Conservation (phyloP, 1,140 invertebrate genomes). For the Drosophila azteca region DNA sequence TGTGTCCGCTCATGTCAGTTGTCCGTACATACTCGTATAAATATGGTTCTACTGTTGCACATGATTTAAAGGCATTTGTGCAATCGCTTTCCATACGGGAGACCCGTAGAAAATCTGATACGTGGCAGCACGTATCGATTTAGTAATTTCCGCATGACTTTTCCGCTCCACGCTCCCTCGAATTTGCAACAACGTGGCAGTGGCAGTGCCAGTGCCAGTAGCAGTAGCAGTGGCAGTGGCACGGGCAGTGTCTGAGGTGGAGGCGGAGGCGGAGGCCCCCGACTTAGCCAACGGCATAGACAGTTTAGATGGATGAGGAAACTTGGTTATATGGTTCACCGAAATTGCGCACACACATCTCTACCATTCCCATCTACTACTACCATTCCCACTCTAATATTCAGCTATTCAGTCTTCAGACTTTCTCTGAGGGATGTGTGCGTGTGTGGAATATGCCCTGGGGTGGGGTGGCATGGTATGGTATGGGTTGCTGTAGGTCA, state of each 20-base stretch:
- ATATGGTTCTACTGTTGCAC: constrained; percentile 23
- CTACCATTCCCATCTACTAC: not conserved
- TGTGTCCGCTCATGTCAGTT: too few relatives aligned
- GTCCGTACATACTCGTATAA: not conserved
- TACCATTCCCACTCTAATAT: constrained; percentile 21
- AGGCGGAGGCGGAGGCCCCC: constrained; percentile 25
- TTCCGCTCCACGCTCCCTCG: constrained; percentile 41
- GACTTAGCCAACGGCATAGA: constrained; percentile 33
- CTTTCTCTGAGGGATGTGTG: not conserved
- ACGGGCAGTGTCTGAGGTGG: constrained; percentile 6
- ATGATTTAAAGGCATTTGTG: constrained; percentile 30
- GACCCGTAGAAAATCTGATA: constrained; percentile 49
- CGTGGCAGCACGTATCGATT: constrained; percentile 59
- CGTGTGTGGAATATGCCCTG: not conserved
- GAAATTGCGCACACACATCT: constrained; percentile 33
- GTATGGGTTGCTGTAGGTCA: constrained; percentile 7
- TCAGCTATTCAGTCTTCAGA: constrained; percentile 6
- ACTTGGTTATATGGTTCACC: constrained; percentile 51
- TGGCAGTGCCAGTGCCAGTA: constrained; percentile 1
- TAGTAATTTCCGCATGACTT: constrained; percentile 65
- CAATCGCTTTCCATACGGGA: constrained; percentile 35
- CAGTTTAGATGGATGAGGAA: constrained; percentile 57
- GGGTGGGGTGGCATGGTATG: not conserved
- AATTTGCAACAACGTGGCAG: constrained; percentile 39
- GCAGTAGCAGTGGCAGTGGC: constrained; percentile 23